phyloP scores from a whole-genome alignment of 92 coral and sea anemone species.

The Heliopora coerulea region DNA sequence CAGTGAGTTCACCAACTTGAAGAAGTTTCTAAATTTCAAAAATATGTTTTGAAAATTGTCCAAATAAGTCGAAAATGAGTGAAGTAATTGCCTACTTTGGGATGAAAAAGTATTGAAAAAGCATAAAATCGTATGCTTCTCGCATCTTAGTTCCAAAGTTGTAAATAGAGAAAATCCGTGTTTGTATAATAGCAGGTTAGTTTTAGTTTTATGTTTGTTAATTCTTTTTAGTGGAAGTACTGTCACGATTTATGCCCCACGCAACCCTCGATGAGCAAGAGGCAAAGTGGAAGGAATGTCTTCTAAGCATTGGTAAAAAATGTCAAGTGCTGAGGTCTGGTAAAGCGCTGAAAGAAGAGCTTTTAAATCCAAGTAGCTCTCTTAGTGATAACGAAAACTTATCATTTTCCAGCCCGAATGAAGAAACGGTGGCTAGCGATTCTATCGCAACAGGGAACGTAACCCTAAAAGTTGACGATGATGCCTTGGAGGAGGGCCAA shows the following conservation, averaged over 20 bases:
- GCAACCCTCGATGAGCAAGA: conserved; percentile 41
- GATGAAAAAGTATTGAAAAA: no score
- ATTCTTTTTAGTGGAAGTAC: conserved; percentile 42
- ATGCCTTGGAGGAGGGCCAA: conserved; percentile 7
- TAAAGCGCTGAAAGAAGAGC: conserved; percentile 15
- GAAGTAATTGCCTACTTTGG: no score
- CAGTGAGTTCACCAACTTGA: no score
- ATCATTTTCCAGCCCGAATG: conserved; percentile 5
- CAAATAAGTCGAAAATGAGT: no score
- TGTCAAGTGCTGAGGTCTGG: conserved; percentile 53
- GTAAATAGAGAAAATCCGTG: no score
- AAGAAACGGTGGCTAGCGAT: conserved; percentile 6
- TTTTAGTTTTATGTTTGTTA: not conserved
- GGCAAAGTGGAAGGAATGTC: conserved; percentile 58
- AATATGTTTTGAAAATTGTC: no score
- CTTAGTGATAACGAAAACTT: conserved; percentile 23
- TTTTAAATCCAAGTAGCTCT: conserved; percentile 30
- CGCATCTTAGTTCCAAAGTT: no score
- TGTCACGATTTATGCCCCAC: conserved; percentile 45
- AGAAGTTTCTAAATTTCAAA: no score
- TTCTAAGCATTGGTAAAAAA: conserved; percentile 57
- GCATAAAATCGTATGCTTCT: no score
- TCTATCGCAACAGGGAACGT: not conserved
- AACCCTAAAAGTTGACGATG: conserved; percentile 17
- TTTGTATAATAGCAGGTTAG: no score